A percentile compares a stretch with the other conserved stretches of the same genome.
Conservation (phyloP, 2,888 invertebrate genomes). For the Phragmatobia fuliginosa region DNA sequence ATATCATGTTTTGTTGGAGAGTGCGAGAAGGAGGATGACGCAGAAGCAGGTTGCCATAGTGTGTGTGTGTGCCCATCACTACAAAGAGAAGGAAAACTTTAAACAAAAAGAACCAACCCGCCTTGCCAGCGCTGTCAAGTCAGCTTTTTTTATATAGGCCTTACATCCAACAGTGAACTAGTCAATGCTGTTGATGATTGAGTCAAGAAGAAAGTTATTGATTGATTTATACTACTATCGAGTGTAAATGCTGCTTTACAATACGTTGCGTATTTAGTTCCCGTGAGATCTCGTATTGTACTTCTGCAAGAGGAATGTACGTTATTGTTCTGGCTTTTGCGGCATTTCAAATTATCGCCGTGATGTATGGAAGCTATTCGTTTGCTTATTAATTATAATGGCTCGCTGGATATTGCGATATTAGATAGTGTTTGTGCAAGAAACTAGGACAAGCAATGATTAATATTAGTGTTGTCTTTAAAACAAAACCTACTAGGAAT, state of each 20-base stretch:
- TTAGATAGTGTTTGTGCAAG: conserved; percentile 15
- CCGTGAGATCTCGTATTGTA: conserved; percentile 44
- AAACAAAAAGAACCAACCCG: no score
- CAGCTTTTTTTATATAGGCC: no score
- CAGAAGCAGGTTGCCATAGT: no score
- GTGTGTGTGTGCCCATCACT: no score
- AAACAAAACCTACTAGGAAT: not conserved
- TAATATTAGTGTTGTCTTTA: not conserved
- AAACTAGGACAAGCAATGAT: conserved; percentile 18
- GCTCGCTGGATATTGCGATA: conserved; percentile 18
- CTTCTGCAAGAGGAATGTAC: conserved; percentile 45
- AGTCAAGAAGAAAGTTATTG: not conserved
- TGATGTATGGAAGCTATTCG: conserved; percentile 42
- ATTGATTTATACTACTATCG: not conserved
- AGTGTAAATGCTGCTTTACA: conserved; percentile 23
- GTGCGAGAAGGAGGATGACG: no score
- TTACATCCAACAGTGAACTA: no score
- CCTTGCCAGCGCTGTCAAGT: no score
- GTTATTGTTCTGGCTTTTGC: conserved; percentile 46
- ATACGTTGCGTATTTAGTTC: conserved; percentile 47
- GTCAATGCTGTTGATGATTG: not conserved
- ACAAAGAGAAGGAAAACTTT: no score
- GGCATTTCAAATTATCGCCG: conserved; percentile 49
- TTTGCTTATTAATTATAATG: conserved; percentile 29
- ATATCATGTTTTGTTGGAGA: no score